Conservation (phyloP, 2,113 vertebrate species). For the Fregetta grallaria region DNA sequence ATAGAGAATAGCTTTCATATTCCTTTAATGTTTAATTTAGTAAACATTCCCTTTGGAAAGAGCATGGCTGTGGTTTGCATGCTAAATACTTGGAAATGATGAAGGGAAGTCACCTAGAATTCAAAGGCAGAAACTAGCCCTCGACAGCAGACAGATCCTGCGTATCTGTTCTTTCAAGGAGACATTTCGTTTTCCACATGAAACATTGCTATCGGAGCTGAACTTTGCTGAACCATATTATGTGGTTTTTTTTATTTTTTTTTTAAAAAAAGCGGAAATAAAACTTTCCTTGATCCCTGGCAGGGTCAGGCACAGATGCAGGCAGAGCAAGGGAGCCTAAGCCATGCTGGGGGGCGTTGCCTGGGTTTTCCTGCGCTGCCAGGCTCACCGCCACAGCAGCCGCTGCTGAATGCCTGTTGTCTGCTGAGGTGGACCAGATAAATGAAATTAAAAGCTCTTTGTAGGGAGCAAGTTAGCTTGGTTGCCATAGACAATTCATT, state of each 20-base stretch:
- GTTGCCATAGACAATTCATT: background rate
- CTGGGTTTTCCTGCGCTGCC: background rate
- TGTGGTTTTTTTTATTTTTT: background rate
- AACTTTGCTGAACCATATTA: background rate
- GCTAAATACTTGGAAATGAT: background rate
- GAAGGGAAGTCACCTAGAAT: slow-evolving; percentile 9
- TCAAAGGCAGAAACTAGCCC: background rate
- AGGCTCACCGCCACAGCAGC: background rate
- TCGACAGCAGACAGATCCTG: background rate
- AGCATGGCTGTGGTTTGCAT: background rate
- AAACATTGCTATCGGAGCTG: background rate
- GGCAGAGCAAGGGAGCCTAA: background rate
- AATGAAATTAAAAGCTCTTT: background rate
- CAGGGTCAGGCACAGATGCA: background rate
- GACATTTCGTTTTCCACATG: background rate
- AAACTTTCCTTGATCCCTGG: background rate
- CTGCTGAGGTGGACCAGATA: background rate
- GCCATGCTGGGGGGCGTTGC: background rate
- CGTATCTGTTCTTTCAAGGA: background rate
- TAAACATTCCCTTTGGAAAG: slow-evolving; percentile 42
- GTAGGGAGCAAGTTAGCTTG: background rate
- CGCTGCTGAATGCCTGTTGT: background rate
- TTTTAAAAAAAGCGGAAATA: background rate
- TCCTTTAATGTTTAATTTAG: slow-evolving; percentile 47
- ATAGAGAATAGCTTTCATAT: slow-evolving; percentile 26